A percentile compares a stretch with the other conserved stretches of the same genome.
phyloP scores from a whole-genome alignment of 2,888 invertebrate genomes.

The Andricus quercusramuli region DNA sequence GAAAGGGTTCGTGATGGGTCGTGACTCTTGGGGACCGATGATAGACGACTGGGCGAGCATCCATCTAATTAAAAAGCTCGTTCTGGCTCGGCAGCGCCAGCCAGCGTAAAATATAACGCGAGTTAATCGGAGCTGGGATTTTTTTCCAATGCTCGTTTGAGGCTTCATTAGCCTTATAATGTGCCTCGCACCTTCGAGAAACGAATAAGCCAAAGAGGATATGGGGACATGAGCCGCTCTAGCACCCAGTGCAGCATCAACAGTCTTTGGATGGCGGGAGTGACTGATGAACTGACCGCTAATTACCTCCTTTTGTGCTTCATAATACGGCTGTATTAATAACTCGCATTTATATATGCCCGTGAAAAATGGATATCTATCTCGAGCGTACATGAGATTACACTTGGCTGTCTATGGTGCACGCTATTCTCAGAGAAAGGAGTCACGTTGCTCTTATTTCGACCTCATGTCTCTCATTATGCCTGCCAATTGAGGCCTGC shows the following conservation, averaged over 20 bases:
- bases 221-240: conserved; percentile 59
- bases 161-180: conserved; percentile 74
- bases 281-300: conserved; percentile 76
- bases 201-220: conserved; percentile 50
- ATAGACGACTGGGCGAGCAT: conserved; percentile 60
- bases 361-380: conserved; percentile 73
- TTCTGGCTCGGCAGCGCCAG: conserved; percentile 14
- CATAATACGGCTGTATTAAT: conserved; percentile 74
- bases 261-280: conserved; percentile 61
- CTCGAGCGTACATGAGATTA: conserved; percentile 53
- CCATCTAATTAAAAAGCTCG: conserved; percentile 67
- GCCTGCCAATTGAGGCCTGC: conserved; percentile 44
- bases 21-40: conserved; percentile 53
- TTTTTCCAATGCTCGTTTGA: conserved; percentile 54
- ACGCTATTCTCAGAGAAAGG: conserved; percentile 37
- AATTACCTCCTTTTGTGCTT: conserved; percentile 75
- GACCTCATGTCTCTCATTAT: conserved; percentile 45
- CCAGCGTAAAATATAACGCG: conserved; percentile 64
- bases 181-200: conserved; percentile 66
- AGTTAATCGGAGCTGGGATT: conserved; percentile 67
- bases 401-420: conserved; percentile 51
- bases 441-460: conserved; percentile 43
- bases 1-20: conserved; percentile 50
- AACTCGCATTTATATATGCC: conserved; percentile 72
- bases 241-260: conserved; percentile 47